Conservation (phyloP, 2,888 invertebrate genomes). For the Agrochola lychnidis region DNA sequence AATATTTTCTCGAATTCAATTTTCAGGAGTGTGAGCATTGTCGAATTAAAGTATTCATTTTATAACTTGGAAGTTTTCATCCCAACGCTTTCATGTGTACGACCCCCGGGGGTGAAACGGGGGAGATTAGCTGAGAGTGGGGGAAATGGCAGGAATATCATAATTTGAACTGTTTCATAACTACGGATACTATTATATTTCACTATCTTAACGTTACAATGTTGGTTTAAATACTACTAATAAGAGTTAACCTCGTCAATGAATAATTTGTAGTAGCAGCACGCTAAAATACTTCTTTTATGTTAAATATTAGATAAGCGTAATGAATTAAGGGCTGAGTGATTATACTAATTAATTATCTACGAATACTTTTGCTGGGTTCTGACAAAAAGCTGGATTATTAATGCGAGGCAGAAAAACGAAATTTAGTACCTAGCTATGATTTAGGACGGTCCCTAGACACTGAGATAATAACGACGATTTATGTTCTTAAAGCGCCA, state of each 20-base stretch:
- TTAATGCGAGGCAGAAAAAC: slow-evolving; percentile 27
- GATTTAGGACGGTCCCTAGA: slow-evolving; percentile 36
- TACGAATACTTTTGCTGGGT: slow-evolving; percentile 10
- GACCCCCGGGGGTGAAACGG: not conserved
- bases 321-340: slow-evolving; percentile 6
- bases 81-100: slow-evolving; percentile 4
- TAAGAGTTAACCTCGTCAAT: not conserved
- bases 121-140: too few species aligned
- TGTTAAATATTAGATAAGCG: not conserved
- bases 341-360: slow-evolving; percentile 18
- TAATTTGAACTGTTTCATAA: slow-evolving; percentile 30
- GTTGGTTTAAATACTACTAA: slow-evolving; percentile 15
- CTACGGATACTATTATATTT: slow-evolving; percentile 18
- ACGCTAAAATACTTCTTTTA: not conserved
- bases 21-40: slow-evolving; percentile 32
- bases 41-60: slow-evolving; percentile 40
- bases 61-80: slow-evolving; percentile 31
- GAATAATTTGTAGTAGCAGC: not conserved
- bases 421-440: slow-evolving; percentile 31
- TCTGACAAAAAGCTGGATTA: slow-evolving; percentile 26
- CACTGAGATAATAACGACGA: slow-evolving; percentile 18
- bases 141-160: slow-evolving; percentile 17
- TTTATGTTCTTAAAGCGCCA: slow-evolving; percentile 31
- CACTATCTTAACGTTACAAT: slow-evolving; percentile 14
- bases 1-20: slow-evolving; percentile 30